Conservation (phyloP, 2,888 invertebrate species). For the Xylocampa areola region DNA sequence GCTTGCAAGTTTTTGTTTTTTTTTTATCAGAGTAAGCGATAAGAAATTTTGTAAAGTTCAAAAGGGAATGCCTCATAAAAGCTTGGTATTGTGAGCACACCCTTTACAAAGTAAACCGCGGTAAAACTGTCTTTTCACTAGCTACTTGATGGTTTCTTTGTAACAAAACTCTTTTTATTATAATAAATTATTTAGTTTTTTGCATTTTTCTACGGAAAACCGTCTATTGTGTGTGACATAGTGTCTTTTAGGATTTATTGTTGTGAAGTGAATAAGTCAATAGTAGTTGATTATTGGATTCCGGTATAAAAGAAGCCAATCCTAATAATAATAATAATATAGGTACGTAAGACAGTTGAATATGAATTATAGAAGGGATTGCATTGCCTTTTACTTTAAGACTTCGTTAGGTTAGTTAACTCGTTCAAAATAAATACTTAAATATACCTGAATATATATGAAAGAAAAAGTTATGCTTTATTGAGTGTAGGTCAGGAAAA, state of each 20-base stretch:
- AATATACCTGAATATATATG: too few species aligned
- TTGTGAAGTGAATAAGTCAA: conserved; percentile 4
- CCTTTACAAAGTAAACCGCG: conserved; percentile 56
- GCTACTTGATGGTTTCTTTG: conserved; percentile 59
- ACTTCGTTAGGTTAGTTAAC: too few species aligned
- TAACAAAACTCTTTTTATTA: conserved; percentile 60
- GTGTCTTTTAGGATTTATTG: conserved; percentile 34
- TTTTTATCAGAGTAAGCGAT: conserved; percentile 3
- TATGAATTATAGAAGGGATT: too few species aligned
- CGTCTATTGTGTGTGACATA: conserved; percentile 30
- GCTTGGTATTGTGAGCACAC: conserved; percentile 60
- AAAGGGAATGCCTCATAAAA: conserved; percentile 47
- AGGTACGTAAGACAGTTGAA: too few species aligned
- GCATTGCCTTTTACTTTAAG: too few species aligned
- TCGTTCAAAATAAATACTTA: too few species aligned
- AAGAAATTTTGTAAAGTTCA: conserved; percentile 23
- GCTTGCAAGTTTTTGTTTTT: too few species aligned
- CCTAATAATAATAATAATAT: neutral
- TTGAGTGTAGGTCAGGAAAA: too few species aligned
- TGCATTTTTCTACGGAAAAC: conserved; percentile 37
- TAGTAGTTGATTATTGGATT: conserved; percentile 3
- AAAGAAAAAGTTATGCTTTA: too few species aligned
- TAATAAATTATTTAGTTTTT: conserved; percentile 66
- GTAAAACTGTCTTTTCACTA: conserved; percentile 62
- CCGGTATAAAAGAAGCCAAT: neutral